These are phyloP conservation scores for Trachelus troglodyta DNA, from an alignment of 2,888 invertebrate species.

Conservation along the genomic window DNA sequence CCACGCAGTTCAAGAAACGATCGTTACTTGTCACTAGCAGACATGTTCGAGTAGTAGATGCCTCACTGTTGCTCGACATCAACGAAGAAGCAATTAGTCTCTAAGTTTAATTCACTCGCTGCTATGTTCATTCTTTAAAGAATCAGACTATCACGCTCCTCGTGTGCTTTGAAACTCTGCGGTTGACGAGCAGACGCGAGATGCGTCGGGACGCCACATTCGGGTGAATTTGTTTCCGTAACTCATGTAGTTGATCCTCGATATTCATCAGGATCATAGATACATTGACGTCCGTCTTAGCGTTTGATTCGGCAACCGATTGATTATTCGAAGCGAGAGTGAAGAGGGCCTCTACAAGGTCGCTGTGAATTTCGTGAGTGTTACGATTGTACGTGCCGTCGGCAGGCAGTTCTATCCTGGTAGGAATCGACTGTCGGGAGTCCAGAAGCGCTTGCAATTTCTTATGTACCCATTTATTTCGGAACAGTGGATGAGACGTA, in stretches of 20 bases:
- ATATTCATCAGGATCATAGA: conserved; percentile 21
- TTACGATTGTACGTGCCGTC: conserved; percentile 30
- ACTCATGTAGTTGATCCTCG: conserved; percentile 30
- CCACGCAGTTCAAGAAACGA: conserved; percentile 26
- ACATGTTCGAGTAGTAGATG: neutral
- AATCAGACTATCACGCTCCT: neutral
- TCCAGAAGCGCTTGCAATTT: conserved; percentile 26
- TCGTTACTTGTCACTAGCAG: conserved; percentile 43
- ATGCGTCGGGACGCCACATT: neutral
- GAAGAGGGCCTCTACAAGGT: conserved; percentile 37
- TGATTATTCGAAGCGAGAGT: conserved; percentile 30
- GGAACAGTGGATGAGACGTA: conserved; percentile 42
- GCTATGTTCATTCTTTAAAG: neutral
- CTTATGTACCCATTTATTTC: conserved; percentile 35
- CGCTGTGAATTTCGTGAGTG: conserved; percentile 24
- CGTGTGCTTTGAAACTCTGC: neutral
- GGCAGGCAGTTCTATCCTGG: conserved; percentile 35
- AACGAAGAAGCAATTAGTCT: neutral
- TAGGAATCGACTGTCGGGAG: conserved; percentile 32
- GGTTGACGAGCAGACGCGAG: neutral
- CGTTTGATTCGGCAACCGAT: neutral
- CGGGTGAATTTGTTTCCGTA: conserved; percentile 7
- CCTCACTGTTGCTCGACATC: neutral
- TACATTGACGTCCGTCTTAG: conserved; percentile 20
- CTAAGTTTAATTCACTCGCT: neutral